Evolutionary conservation across 2,888 invertebrate genomes (phyloP).

Genomic region (Cataglyphis albicans): DNA sequence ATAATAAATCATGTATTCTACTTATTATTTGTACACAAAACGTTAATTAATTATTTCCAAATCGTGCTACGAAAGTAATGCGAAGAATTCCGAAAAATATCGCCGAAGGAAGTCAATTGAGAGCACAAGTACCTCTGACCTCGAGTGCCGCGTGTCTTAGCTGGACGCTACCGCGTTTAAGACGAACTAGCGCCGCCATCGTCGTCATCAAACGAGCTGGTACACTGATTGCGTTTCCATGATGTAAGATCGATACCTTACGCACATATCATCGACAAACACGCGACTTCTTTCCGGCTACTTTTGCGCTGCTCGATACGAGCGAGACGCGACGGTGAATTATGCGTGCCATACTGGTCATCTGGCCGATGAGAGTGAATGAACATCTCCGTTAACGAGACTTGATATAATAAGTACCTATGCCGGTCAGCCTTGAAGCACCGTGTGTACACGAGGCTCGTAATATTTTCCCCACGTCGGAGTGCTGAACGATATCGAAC

Average conservation of each 20-base stretch:
- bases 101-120: neutral
- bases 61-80: neutral
- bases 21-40: conserved; percentile 1
- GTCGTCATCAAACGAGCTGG: conserved; percentile 69
- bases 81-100: conserved; percentile 1
- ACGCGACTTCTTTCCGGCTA: conserved; percentile 25
- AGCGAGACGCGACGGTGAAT: conserved; percentile 60
- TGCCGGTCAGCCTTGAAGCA: conserved; percentile 83
- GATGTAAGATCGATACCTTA: conserved; percentile 55
- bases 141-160: conserved; percentile 87
- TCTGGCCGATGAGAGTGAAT: conserved; percentile 72
- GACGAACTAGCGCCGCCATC: conserved; percentile 84
- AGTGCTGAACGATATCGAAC: conserved; percentile 55
- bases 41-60: conserved; percentile 13
- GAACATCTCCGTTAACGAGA: conserved; percentile 83
- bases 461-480: conserved; percentile 60
- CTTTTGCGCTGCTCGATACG: conserved; percentile 31
- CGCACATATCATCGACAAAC: conserved; percentile 65
- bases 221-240: conserved; percentile 61
- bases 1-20: neutral
- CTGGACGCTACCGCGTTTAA: conserved; percentile 88
- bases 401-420: conserved; percentile 86
- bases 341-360: conserved; percentile 70
- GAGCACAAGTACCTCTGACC: conserved; percentile 86
- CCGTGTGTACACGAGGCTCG: conserved; percentile 74